Conservation (phyloP, 2,797 vertebrate genomes). For the Coreius guichenoti region DNA sequence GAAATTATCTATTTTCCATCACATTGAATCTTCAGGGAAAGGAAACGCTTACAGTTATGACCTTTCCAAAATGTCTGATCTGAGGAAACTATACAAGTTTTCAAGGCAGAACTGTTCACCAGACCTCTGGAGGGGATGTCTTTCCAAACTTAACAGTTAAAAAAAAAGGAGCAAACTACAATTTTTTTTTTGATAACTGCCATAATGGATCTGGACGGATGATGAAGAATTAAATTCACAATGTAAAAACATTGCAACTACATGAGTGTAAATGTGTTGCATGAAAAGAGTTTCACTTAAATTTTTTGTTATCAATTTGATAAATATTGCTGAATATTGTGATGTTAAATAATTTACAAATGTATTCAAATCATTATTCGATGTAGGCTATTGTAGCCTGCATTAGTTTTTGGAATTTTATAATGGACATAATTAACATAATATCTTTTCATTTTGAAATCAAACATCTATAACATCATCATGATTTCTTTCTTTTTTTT, state of each 20-base stretch:
- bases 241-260: background rate
- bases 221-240: conserved; percentile 54
- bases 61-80: conserved; percentile 53
- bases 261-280: background rate
- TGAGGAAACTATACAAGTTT: conserved; percentile 65
- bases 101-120: conserved; percentile 57
- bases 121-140: conserved; percentile 32
- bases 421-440: background rate
- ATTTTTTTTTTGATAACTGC: conserved; percentile 62
- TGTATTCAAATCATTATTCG: no score
- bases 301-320: background rate
- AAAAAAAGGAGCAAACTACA: conserved; percentile 61
- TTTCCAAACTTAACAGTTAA: conserved; percentile 37
- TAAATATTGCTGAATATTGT: background rate
- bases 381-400: background rate
- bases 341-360: background rate
- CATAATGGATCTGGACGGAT: conserved; percentile 58
- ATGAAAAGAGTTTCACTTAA: no score
- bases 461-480: background rate
- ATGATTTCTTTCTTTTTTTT: background rate
- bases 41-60: conserved; percentile 51
- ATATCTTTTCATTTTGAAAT: background rate
- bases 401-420: background rate
- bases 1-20: background rate
- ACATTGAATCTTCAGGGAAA: conserved; percentile 31